These are phyloP conservation scores for Epistrophella euchroma DNA, from an alignment of 2,888 invertebrate species.

Conservation along the genomic window DNA sequence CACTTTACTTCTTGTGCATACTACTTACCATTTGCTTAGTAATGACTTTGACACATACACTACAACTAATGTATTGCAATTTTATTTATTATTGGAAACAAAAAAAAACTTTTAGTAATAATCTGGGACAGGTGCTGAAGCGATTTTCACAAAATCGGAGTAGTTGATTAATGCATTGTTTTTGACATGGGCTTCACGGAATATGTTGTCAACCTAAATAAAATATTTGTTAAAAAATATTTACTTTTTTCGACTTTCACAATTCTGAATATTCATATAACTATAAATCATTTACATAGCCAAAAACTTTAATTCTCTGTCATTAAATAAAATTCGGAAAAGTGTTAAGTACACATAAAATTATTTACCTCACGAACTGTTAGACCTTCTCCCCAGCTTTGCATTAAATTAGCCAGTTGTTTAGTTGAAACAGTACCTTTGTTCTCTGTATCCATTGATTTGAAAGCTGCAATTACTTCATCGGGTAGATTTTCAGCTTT, in stretches of 20 bases:
- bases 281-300: not conserved
- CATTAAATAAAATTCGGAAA: not conserved
- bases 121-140: constrained; percentile 96
- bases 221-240: not conserved
- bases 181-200: constrained; percentile 94
- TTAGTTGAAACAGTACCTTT: constrained; percentile 91
- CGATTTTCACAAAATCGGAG: constrained; percentile 95
- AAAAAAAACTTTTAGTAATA: constrained; percentile 88
- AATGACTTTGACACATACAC: too few relatives aligned
- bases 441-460: constrained; percentile 91
- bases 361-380: constrained; percentile 86
- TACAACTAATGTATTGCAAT: too few relatives aligned
- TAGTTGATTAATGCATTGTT: constrained; percentile 92
- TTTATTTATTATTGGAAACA: not conserved
- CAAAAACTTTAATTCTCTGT: not conserved
- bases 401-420: constrained; percentile 93
- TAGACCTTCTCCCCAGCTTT: constrained; percentile 96
- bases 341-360: not conserved
- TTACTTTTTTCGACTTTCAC: not conserved
- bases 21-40: too few relatives aligned
- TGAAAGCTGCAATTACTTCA: constrained; percentile 92
- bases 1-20: too few relatives aligned
- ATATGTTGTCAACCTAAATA: constrained; percentile 92
- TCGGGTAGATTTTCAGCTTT: constrained; percentile 85
- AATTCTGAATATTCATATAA: not conserved